Evolutionary conservation across 2,888 invertebrate genomes (phyloP).

Genomic region (Heliconius ethilla): DNA sequence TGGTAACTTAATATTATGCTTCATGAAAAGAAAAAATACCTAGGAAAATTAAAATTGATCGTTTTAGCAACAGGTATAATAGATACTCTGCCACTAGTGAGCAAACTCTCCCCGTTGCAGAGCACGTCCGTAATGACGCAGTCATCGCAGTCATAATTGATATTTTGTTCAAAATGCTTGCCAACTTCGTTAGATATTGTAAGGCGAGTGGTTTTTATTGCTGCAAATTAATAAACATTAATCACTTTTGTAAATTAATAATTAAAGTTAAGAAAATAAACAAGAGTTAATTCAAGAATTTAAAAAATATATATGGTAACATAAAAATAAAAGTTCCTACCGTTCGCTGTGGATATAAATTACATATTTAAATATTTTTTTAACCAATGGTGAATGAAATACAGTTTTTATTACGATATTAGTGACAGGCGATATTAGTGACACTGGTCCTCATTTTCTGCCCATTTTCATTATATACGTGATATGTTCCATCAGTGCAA

Average conservation of each 20-base stretch:
- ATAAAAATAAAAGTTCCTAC: background rate
- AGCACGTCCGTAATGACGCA: slow-evolving; percentile 59
- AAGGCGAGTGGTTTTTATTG: slow-evolving; percentile 46
- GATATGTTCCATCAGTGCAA: too few species aligned
- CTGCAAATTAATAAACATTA: slow-evolving; percentile 41
- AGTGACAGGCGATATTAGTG: too few species aligned
- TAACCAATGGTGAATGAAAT: background rate
- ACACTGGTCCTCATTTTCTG: too few species aligned
- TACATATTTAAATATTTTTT: too few species aligned
- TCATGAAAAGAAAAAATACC: slow-evolving; percentile 48
- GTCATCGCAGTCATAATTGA: slow-evolving; percentile 52
- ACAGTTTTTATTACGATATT: too few species aligned
- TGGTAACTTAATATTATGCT: background rate
- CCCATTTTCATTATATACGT: background rate
- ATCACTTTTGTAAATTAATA: background rate
- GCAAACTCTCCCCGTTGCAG: slow-evolving; percentile 60
- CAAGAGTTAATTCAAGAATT: background rate
- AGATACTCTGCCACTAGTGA: slow-evolving; percentile 53
- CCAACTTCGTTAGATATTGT: slow-evolving; percentile 49
- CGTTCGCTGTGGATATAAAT: background rate
- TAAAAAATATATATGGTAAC: background rate
- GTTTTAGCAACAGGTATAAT: slow-evolving; percentile 52
- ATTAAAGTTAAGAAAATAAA: background rate
- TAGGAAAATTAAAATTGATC: slow-evolving; percentile 63
- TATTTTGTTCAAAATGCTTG: slow-evolving; percentile 52